Percentiles rank a stretch among this genome's conserved stretches.
phyloP scores from a whole-genome alignment of 1,140 invertebrate species.

The Aphelenchoides fujianensis region DNA sequence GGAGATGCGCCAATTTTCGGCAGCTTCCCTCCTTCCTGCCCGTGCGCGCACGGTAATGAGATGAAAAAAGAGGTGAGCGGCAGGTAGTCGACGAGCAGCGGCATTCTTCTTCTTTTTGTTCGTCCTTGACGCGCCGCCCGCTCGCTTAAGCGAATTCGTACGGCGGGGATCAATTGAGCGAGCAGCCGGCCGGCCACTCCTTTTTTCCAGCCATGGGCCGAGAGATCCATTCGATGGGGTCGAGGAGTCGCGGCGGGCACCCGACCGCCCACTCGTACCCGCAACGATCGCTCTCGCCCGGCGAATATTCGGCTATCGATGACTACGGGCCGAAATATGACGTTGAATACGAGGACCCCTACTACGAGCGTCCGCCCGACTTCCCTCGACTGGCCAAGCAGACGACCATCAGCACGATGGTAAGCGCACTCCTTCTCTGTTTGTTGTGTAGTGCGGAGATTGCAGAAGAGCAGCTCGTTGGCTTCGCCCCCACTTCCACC shows the following conservation, averaged over 20 bases:
- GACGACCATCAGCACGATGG: not conserved
- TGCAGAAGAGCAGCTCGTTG: not conserved
- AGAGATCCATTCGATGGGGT: too few relatives aligned
- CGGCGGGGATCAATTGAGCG: too few relatives aligned
- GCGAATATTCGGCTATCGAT: not conserved
- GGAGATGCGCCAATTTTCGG: not conserved
- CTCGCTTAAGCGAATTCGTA: too few relatives aligned
- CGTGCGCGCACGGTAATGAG: not conserved
- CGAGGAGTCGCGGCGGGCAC: too few relatives aligned
- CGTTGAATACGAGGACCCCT: not conserved
- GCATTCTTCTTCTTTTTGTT: too few relatives aligned
- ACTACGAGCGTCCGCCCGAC: not conserved
- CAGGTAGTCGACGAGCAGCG: not conserved
- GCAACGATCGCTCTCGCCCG: not conserved
- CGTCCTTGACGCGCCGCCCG: slow-evolving; percentile 1
- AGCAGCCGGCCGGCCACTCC: too few relatives aligned
- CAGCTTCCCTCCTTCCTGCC: too few relatives aligned
- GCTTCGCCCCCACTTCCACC: not conserved
- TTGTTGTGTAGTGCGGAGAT: not conserved
- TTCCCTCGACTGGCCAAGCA: not conserved
- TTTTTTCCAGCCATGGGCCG: too few relatives aligned
- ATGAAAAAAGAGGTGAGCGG: slow-evolving; percentile 2
- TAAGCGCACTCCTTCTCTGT: not conserved
- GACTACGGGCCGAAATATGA: not conserved
- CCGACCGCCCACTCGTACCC: too few relatives aligned